A percentile compares a stretch with the other conserved stretches of the same genome.
Conservation (phyloP, 1,140 invertebrate species). For the Steinernema feltiae region DNA sequence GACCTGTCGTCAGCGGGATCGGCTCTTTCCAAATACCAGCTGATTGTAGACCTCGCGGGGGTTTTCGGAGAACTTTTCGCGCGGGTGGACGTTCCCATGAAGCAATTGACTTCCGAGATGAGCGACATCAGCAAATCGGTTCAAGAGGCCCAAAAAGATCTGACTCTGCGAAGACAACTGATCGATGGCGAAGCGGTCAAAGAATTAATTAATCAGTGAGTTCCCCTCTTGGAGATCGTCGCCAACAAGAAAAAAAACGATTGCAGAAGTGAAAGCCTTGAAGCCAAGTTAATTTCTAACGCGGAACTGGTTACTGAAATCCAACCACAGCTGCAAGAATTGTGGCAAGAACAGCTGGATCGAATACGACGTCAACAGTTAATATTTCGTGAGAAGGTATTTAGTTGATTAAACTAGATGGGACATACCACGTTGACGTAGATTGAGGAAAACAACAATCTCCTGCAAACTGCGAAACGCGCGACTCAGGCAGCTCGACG, state of each 20-base stretch:
- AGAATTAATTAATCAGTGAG: conserved; percentile 37
- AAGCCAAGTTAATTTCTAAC: conserved; percentile 34
- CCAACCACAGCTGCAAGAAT: conserved; percentile 42
- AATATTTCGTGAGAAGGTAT: conserved; percentile 39
- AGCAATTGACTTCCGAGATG: conserved; percentile 40
- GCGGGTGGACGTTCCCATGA: conserved; percentile 47
- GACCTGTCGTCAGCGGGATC: conserved; percentile 9
- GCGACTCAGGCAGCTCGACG: conserved; percentile 36
- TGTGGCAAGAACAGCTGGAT: conserved; percentile 51
- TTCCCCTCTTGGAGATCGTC: no score
- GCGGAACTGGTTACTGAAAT: conserved; percentile 34
- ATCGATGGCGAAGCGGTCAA: conserved; percentile 43
- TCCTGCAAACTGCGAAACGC: conserved; percentile 43
- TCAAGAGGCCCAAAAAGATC: conserved; percentile 51
- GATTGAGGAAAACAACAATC: conserved; percentile 35
- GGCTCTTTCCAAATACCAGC: conserved; percentile 33
- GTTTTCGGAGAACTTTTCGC: conserved; percentile 41
- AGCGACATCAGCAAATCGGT: conserved; percentile 38
- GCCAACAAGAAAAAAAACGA: neutral
- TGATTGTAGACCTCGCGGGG: conserved; percentile 37
- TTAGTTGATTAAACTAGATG: conserved; percentile 8
- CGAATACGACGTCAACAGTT: conserved; percentile 44
- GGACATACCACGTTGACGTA: neutral
- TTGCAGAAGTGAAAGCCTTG: conserved; percentile 41
- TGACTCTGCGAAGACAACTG: conserved; percentile 48